Base-by-base conservation (phyloP, 2,797 vertebrate species). In the Masticophis lateralis region DNA sequence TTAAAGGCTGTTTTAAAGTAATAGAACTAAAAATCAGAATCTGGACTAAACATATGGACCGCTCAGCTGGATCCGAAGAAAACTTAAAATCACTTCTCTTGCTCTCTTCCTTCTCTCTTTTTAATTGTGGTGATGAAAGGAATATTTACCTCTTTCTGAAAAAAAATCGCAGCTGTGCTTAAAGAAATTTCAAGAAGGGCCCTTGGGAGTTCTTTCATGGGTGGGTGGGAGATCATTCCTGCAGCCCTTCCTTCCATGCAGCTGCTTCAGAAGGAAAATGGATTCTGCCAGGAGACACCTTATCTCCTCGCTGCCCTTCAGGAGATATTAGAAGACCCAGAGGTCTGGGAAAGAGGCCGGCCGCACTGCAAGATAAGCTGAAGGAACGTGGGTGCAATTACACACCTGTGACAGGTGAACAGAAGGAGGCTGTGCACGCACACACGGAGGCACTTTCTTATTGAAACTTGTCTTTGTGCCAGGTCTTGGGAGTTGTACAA, bases 381-480 rank as follows among this genome's bases (percentile, higher is more conserved):
- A 88, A 63, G 89, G 66, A 66, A 88, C 27, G 18, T 2, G 1
- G 61, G 55, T 87, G 28, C 22, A 53, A 27, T 91, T 91, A 88
- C 87, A 91, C 9, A 27, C 4, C 51, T 74, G 2, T 12, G 1
- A 25, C 66, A 55, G 90, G 86, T 2, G 47, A 55, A 22, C 20
- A 83, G 37, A 0, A 91, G 22, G 28, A 5, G 13, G 22, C 47
- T 2, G 53, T 0, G 5, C 0, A 1, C 0, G 3, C 37, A 43
- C 37, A 43, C 74, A 83, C 37, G 0, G 74, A 25, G 59, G 5
- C 11, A 1, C 25, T 51, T 13, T 2, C 2, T n/a, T 28, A 59
- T 2, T n/a, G 12, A 4, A 6, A 5, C 1, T 1, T 28, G n/a
- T 6, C n/a, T 86, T 4, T 22, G 3, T n/a, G 7, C 0, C 8